A percentile compares a stretch with the other conserved stretches of the same genome.
These are phyloP conservation scores for Drosophila paulistorum DNA, from an alignment of 1,140 invertebrate genomes.

Conservation along the genomic window DNA sequence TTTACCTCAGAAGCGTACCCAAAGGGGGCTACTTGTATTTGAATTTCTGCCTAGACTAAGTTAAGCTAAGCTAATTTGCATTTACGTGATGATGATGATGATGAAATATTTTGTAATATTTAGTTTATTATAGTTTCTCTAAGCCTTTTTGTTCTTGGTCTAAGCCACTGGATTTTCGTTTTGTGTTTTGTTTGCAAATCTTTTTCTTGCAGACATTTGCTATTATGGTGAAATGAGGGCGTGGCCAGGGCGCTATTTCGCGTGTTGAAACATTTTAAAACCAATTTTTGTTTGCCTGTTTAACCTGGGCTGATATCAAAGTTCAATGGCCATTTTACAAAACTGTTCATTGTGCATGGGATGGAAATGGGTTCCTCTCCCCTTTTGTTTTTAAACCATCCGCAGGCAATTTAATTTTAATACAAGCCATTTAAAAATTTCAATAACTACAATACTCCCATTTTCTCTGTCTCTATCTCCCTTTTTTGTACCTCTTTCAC, in stretches of 20 bases:
- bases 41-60: too few species aligned
- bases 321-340: constrained; percentile 71
- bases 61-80: not conserved
- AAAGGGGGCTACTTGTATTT: too few species aligned
- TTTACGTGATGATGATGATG: not conserved
- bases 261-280: constrained; percentile 68
- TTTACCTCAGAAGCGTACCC: too few species aligned
- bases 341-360: too few species aligned
- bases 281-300: constrained; percentile 39
- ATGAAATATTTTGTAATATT: not conserved
- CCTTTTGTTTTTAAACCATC: constrained; percentile 11
- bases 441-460: not conserved
- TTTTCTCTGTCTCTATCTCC: not conserved
- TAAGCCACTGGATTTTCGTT: not conserved
- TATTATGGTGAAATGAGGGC: constrained; percentile 47
- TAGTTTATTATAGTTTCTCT: not conserved
- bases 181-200: too few species aligned
- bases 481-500: not conserved
- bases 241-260: constrained; percentile 47
- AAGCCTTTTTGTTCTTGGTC: not conserved
- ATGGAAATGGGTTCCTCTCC: too few species aligned
- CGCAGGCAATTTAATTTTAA: constrained; percentile 49
- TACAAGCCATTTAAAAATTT: constrained; percentile 21
- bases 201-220: constrained; percentile 47
- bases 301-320: constrained; percentile 58